Conservation (phyloP, 2,113 vertebrate species). For the Petrocephalus microphthalmus region DNA sequence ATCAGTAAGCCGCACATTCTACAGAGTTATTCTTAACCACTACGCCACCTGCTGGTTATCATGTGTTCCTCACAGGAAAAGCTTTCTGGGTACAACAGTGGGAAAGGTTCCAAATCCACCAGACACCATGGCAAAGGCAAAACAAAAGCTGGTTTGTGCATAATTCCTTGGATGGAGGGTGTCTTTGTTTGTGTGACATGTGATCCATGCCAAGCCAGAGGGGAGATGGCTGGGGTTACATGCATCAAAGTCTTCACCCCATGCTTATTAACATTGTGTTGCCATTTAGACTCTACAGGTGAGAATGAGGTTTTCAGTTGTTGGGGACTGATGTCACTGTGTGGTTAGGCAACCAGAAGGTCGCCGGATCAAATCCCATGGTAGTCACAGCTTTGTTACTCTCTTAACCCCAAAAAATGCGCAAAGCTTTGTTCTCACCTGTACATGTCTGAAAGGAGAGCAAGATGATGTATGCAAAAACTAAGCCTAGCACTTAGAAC, state of each 20-base stretch:
- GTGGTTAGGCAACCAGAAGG: not conserved
- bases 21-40: not conserved
- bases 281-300: not conserved
- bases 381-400: not conserved
- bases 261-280: not conserved
- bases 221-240: not conserved
- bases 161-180: not conserved
- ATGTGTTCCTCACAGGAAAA: not conserved
- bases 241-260: not conserved
- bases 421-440: not conserved
- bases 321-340: not conserved
- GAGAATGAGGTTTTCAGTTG: not conserved
- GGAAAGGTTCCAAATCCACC: not conserved
- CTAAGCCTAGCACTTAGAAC: not conserved
- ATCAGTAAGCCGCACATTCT: not conserved
- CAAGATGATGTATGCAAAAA: not conserved
- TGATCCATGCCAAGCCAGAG: not conserved
- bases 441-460: not conserved
- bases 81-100: not conserved
- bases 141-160: not conserved
- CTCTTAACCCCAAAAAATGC: not conserved
- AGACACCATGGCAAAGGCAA: not conserved
- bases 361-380: not conserved
- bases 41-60: not conserved
- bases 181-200: not conserved